These are phyloP conservation scores for Hypomecis atomaria DNA, from an alignment of 2,888 invertebrate species.

Conservation along the genomic window DNA sequence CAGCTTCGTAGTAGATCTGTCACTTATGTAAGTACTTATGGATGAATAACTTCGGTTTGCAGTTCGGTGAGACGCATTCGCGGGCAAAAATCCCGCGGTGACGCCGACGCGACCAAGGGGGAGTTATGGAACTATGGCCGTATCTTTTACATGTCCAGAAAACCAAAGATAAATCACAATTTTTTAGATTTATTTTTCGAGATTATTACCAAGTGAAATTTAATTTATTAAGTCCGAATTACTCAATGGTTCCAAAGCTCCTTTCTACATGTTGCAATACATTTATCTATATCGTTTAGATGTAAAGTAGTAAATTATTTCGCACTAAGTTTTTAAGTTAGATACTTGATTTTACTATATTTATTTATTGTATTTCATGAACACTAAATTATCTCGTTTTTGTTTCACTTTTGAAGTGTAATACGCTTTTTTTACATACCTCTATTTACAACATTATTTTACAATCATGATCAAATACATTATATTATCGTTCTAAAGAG, in stretches of 20 bases:
- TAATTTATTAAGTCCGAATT: constrained; percentile 65
- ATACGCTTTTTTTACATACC: constrained; percentile 82
- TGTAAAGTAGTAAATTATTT: constrained; percentile 84
- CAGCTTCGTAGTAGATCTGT: constrained; percentile 83
- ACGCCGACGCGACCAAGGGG: constrained; percentile 57
- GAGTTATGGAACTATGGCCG: constrained; percentile 79
- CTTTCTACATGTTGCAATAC: constrained; percentile 80
- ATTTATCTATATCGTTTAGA: constrained; percentile 76
- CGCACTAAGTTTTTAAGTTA: constrained; percentile 82
- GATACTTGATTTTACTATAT: constrained; percentile 77
- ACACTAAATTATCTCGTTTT: constrained; percentile 75
- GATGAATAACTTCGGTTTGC: constrained; percentile 65
- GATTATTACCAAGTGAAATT: constrained; percentile 73
- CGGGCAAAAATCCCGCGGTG: constrained; percentile 39
- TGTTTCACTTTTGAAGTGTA: constrained; percentile 80
- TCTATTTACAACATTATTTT: constrained; percentile 79
- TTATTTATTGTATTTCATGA: constrained; percentile 79
- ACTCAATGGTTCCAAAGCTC: constrained; percentile 82
- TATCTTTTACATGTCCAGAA: constrained; percentile 61
- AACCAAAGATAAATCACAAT: constrained; percentile 83
- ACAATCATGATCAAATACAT: constrained; percentile 81
- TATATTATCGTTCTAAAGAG: constrained; percentile 72
- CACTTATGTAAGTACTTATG: constrained; percentile 83
- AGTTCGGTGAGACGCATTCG: constrained; percentile 49
- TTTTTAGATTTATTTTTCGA: constrained; percentile 72